These are phyloP conservation scores for Cheilosia soror DNA, from an alignment of 2,888 invertebrate species.

Conservation along the genomic window DNA sequence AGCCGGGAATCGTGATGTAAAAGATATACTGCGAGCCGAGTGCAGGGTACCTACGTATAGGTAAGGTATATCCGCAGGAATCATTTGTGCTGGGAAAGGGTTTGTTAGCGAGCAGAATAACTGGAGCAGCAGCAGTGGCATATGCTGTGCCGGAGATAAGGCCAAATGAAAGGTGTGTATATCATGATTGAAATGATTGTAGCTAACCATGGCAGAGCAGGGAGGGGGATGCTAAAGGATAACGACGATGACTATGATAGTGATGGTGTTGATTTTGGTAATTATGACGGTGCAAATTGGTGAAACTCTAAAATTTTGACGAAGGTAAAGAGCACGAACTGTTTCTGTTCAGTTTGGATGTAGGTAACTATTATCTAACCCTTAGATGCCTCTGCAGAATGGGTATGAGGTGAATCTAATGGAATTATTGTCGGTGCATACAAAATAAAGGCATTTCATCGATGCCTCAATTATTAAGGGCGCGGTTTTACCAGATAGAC, in stretches of 20 bases:
- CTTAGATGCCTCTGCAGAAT: no score
- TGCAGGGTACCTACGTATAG: not conserved
- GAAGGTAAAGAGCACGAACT: no score
- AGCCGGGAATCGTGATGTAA: conserved; percentile 20
- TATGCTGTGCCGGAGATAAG: conserved; percentile 30
- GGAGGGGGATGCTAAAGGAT: conserved; percentile 2
- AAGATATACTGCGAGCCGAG: not conserved
- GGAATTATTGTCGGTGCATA: no score
- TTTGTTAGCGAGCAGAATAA: conserved; percentile 31
- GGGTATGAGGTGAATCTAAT: no score
- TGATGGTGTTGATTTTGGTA: conserved; percentile 29
- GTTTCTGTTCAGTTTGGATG: no score
- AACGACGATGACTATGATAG: conserved; percentile 31
- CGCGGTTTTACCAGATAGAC: no score
- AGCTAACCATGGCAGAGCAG: not conserved
- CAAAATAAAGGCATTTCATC: no score
- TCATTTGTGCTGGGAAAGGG: conserved; percentile 34
- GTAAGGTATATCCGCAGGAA: conserved; percentile 11
- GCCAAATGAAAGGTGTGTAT: conserved; percentile 17
- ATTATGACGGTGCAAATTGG: conserved; percentile 16
- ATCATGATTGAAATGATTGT: conserved; percentile 47
- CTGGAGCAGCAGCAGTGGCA: conserved; percentile 19
- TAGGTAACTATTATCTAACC: no score
- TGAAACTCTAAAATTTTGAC: conserved; percentile 3
- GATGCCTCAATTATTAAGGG: no score